Percentiles rank a stretch among this genome's conserved stretches.
These are phyloP conservation scores for Epinephelus lanceolatus DNA, from an alignment of 2,113 vertebrate species.

Conservation along the genomic window DNA sequence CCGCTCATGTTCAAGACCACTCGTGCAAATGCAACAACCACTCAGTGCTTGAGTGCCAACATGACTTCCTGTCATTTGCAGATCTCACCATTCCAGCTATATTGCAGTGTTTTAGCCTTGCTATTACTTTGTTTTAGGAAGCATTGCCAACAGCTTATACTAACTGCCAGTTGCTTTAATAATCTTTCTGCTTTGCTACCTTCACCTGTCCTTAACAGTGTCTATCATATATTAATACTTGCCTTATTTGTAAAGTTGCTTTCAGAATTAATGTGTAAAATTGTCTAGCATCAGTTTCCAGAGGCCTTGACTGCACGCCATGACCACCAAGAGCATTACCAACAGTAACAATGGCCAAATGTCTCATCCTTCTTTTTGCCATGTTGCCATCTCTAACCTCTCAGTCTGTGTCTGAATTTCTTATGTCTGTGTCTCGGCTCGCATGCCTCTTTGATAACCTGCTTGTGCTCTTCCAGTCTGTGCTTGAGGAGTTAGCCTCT, in stretches of 20 bases:
- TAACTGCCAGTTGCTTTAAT: conserved; percentile 38
- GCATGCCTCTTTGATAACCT: conserved; percentile 85
- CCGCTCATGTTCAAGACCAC: neutral
- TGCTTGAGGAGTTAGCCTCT: conserved; percentile 97
- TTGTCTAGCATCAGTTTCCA: conserved; percentile 25
- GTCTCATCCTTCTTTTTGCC: conserved; percentile 29
- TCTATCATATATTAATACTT: conserved; percentile 6
- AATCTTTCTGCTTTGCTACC: conserved; percentile 46
- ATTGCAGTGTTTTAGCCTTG: neutral
- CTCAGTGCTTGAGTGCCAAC: neutral
- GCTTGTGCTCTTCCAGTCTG: conserved; percentile 97
- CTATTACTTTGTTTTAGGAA: neutral
- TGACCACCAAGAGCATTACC: conserved; percentile 28
- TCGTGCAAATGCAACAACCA: conserved; percentile 28
- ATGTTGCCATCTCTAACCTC: conserved; percentile 53
- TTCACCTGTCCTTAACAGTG: conserved; percentile 31
- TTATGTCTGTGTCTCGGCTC: conserved; percentile 58
- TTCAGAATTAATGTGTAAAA: conserved; percentile 9
- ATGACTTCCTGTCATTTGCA: conserved; percentile 14
- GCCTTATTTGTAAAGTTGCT: neutral
- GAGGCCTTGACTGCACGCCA: conserved; percentile 11
- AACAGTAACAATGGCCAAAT: conserved; percentile 11
- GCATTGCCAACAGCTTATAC: conserved; percentile 15
- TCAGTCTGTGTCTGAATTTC: conserved; percentile 50
- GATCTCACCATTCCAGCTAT: conserved; percentile 33